phyloP scores from a whole-genome alignment of 1,140 invertebrate genomes.

The Araneus ventricosus region DNA sequence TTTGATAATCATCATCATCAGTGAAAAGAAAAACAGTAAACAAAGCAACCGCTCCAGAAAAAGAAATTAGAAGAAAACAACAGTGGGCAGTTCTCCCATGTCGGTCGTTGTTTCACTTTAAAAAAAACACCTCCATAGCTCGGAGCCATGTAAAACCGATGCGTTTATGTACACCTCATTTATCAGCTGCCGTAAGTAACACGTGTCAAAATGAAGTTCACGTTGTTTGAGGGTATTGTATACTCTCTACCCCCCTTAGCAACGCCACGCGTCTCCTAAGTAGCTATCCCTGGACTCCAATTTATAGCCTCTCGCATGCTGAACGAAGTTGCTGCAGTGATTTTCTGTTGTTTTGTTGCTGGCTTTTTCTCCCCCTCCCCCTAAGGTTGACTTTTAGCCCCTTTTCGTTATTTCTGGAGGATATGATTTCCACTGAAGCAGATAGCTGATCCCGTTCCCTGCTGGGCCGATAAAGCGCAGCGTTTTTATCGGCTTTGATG shows the following conservation, averaged over 20 bases:
- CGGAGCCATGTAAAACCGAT: slow-evolving; percentile 17
- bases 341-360: not conserved
- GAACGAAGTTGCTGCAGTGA: not conserved
- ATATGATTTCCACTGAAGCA: slow-evolving; percentile 41
- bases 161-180: slow-evolving; percentile 41
- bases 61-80: not conserved
- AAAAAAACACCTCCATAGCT: not conserved
- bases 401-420: slow-evolving; percentile 1
- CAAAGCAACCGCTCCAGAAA: not conserved
- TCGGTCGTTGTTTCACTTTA: not conserved
- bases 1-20: not conserved
- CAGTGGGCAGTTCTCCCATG: not conserved
- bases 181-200: slow-evolving; percentile 62
- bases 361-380: not conserved
- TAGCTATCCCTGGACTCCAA: slow-evolving; percentile 31
- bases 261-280: slow-evolving; percentile 48
- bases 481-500: slow-evolving; percentile 36
- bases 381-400: slow-evolving; percentile 31
- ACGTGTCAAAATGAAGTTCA: slow-evolving; percentile 64
- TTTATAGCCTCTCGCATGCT: slow-evolving; percentile 4
- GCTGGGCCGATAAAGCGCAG: slow-evolving; percentile 23
- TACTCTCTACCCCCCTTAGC: slow-evolving; percentile 32
- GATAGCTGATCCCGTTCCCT: slow-evolving; percentile 24
- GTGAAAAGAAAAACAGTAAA: not conserved
- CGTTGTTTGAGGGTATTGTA: slow-evolving; percentile 38